Evolutionary conservation across 35 echinoderm and acorn worm genomes (phyloP).

Genomic region (Patiria miniata): DNA sequence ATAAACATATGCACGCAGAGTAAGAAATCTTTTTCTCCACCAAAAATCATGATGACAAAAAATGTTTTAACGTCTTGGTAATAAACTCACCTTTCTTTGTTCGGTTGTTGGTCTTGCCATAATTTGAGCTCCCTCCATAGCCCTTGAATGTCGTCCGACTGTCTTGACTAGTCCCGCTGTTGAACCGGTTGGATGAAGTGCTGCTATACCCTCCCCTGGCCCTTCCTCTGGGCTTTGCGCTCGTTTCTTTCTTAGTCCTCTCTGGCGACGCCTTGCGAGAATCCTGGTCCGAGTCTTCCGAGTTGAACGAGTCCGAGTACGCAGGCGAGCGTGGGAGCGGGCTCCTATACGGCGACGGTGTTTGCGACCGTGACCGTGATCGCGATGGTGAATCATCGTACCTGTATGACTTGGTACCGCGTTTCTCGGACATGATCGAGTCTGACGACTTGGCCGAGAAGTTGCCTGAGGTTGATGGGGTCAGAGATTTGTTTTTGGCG

Average conservation of each 20-base stretch:
- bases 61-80: neutral
- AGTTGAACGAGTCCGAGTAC: constrained; percentile 94
- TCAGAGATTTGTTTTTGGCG: neutral
- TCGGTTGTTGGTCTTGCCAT: constrained; percentile 7
- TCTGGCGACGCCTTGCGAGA: constrained; percentile 61
- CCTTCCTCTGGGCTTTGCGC: neutral
- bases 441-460: constrained; percentile 44
- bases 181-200: constrained; percentile 12
- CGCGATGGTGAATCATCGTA: constrained; percentile 2
- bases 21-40: no score
- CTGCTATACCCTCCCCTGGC: neutral
- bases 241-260: constrained; percentile 9
- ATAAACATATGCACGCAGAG: no score
- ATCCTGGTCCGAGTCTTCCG: constrained; percentile 85
- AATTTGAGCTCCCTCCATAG: constrained; percentile 17
- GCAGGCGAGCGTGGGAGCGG: constrained; percentile 22
- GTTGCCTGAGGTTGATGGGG: constrained; percentile 51
- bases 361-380: constrained; percentile 44
- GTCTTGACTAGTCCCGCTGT: constrained; percentile 48
- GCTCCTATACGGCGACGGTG: constrained; percentile 18
- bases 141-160: constrained; percentile 43
- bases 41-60: neutral
- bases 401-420: neutral
- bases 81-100: constrained; percentile 19
- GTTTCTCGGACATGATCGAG: constrained; percentile 30